Evolutionary conservation across 1,140 invertebrate genomes (phyloP).

Genomic region (Apis cerana): DNA sequence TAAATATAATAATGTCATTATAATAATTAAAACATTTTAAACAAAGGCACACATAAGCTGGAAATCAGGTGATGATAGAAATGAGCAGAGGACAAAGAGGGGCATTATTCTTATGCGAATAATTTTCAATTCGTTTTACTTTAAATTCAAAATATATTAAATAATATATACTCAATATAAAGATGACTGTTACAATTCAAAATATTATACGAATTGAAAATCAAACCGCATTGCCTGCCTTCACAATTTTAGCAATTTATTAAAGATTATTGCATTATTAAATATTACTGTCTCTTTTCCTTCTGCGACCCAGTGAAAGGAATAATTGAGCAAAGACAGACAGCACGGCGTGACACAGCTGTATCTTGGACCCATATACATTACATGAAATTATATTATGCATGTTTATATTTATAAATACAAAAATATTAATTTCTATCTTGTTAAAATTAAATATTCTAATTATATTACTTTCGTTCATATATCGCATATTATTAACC

Average conservation of each 20-base stretch:
- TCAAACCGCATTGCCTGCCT: constrained; percentile 58
- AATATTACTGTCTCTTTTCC: constrained; percentile 73
- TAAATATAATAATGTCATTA: constrained; percentile 30
- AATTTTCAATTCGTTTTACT: constrained; percentile 49
- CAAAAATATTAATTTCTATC: constrained; percentile 18
- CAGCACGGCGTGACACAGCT: constrained; percentile 76
- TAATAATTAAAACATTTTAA: constrained; percentile 23
- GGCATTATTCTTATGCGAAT: constrained; percentile 49
- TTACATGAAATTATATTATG: constrained; percentile 33
- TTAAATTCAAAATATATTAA: background rate
- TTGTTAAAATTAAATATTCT: constrained; percentile 37
- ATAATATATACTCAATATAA: background rate
- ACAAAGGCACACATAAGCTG: constrained; percentile 28
- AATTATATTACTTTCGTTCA: constrained; percentile 45
- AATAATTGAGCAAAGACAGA: constrained; percentile 67
- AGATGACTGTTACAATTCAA: background rate
- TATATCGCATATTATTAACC: constrained; percentile 42
- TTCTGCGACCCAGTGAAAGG: constrained; percentile 72
- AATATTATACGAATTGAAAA: constrained; percentile 50
- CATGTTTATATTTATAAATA: constrained; percentile 23
- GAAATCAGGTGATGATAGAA: constrained; percentile 49
- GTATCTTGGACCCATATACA: constrained; percentile 78
- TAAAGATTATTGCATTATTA: constrained; percentile 15
- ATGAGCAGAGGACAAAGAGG: constrained; percentile 51
- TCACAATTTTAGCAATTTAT: constrained; percentile 25